A percentile compares a stretch with the other conserved stretches of the same genome.
These are phyloP conservation scores for Orgyia antiqua DNA, from an alignment of 2,888 invertebrate species.

Conservation along the genomic window DNA sequence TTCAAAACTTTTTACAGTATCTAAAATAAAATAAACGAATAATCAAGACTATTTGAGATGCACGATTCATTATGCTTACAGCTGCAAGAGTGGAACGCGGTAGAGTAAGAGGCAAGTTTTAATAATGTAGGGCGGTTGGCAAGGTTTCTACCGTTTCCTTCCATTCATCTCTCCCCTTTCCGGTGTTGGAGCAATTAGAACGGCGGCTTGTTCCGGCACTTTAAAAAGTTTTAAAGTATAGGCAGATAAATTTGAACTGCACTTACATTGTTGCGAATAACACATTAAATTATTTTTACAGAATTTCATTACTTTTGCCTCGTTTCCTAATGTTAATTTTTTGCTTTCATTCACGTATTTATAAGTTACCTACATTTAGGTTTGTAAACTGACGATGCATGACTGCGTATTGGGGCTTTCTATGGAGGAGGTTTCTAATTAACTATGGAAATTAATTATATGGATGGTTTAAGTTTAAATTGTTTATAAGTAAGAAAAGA, in stretches of 20 bases:
- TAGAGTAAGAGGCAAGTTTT: slow-evolving; percentile 71
- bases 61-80: slow-evolving; percentile 61
- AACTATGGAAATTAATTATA: too few species aligned
- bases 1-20: too few species aligned
- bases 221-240: slow-evolving; percentile 73
- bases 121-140: slow-evolving; percentile 74
- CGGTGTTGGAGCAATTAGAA: slow-evolving; percentile 75
- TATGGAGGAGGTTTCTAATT: too few species aligned
- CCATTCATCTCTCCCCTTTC: slow-evolving; percentile 75
- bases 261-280: slow-evolving; percentile 48
- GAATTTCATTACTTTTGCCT: slow-evolving; percentile 31
- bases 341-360: too few species aligned
- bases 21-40: too few species aligned
- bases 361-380: too few species aligned
- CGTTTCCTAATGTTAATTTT: slow-evolving; percentile 26
- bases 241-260: slow-evolving; percentile 60
- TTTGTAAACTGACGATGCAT: too few species aligned
- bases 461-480: too few species aligned
- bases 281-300: slow-evolving; percentile 36
- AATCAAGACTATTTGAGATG: slow-evolving; percentile 57
- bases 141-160: slow-evolving; percentile 68
- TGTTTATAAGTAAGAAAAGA: too few species aligned
- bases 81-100: slow-evolving; percentile 53
- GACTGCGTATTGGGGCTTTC: too few species aligned
- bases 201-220: slow-evolving; percentile 73